These are phyloP conservation scores for Balearica regulorum DNA, from an alignment of 2,797 vertebrate species.

Conservation along the genomic window DNA sequence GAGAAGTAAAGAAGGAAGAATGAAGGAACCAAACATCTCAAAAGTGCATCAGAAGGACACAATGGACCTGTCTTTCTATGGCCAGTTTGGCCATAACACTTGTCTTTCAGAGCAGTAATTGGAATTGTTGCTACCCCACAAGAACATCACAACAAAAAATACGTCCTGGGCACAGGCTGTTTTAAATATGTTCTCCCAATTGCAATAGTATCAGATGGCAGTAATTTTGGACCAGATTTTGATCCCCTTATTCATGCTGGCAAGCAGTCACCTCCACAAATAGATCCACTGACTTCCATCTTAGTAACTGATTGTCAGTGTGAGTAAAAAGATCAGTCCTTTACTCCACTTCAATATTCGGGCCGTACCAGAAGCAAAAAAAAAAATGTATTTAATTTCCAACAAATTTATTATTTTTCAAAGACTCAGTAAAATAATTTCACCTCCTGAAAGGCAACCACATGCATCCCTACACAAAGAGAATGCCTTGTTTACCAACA, in stretches of 20 bases:
- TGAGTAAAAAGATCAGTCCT: constrained; percentile 32
- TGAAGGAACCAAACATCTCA: background rate
- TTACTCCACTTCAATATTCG: background rate
- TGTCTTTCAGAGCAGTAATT: background rate
- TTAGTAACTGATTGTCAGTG: constrained; percentile 26
- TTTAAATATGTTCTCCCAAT: constrained; percentile 37
- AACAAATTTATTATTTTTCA: background rate
- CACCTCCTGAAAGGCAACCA: background rate
- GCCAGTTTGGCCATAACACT: background rate
- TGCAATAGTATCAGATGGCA: constrained; percentile 50
- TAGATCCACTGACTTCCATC: constrained; percentile 34
- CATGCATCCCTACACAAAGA: background rate
- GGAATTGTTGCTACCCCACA: background rate
- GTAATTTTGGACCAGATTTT: constrained; percentile 55
- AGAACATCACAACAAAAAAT: constrained; percentile 13
- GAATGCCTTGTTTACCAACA: background rate
- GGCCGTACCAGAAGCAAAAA: background rate
- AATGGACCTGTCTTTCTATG: background rate
- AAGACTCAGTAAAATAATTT: background rate
- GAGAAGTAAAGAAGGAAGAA: background rate
- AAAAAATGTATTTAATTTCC: background rate
- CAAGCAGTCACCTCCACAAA: constrained; percentile 40
- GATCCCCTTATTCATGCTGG: constrained; percentile 49
- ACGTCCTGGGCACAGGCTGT: background rate
- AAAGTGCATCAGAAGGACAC: background rate